Evolutionary conservation across 2,797 vertebrate genomes (phyloP), one percentile per base, ranked within the genome.

Genomic region (Alauda arvensis): DNA sequence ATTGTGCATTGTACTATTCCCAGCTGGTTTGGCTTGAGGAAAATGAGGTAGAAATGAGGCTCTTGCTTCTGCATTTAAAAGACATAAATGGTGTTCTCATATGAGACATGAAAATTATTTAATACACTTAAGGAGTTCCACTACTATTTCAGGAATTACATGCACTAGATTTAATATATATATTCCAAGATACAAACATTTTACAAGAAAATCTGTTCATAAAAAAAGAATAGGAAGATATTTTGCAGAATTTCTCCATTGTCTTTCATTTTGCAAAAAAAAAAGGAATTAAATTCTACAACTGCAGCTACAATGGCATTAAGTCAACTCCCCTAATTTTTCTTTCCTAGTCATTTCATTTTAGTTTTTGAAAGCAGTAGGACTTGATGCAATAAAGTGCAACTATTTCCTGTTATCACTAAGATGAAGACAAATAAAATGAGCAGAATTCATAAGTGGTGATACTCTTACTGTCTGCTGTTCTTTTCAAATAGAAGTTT

Each of bases 391-490:
- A 65, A 39, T 83, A 76, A 88, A 83, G 51, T 17, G 45, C 23
- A 90, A 85, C 8, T 65, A 53, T 87, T 88, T 91, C 76, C 79
- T 85, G 21, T 83, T 88, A 85, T 71, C 51, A 55, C 46, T 55
- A 55, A 82, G 14, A 81, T 29, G 60, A 93, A 91, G 53, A 69
- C 34, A 72, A 76, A 88, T n/a, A 92, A 89, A 86, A 92, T 74
- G 39, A 91, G 29, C n/a, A 77, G 43, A 93, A 79, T 63, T 74
- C 10, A 3, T 68, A 70, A 91, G 12, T 49, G 56, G 29, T 52
- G 23, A 51, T 66, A 63, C 34, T 90, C 60, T 63, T 79, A 63
- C n/a, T 67, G 40, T 83, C 79, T 84, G 40, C 43, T 71, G 18
- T 18, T 77, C 23, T 84, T 83, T 87, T 82, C 31, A 86, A 87